Evolutionary conservation across 2,888 invertebrate genomes (phyloP).

Genomic region (Alloscopus bannaensis): DNA sequence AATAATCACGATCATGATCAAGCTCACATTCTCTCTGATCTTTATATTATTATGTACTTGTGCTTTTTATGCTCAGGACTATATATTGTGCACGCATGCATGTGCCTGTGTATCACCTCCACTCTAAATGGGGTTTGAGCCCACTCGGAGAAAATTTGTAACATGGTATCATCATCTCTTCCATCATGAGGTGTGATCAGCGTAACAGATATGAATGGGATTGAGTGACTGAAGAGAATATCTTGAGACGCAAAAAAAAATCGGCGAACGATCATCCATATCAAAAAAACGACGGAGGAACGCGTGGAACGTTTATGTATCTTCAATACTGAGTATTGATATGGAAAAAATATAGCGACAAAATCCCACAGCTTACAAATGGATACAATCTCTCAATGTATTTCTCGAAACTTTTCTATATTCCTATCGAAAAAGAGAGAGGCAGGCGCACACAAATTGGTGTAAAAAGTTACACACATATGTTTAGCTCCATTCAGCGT

Average conservation of each 20-base stretch:
- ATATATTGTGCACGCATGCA: no score
- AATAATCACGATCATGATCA: slow-evolving; percentile 44
- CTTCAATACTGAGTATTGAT: no score
- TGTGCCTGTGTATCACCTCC: no score
- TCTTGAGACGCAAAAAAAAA: slow-evolving; percentile 21
- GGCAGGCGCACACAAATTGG: slow-evolving; percentile 7
- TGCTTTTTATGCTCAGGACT: no score
- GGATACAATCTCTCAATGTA: no score
- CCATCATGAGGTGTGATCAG: slow-evolving; percentile 18
- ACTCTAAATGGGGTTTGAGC: no score
- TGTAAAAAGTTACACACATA: background rate
- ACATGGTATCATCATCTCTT: background rate
- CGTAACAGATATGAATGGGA: slow-evolving; percentile 43
- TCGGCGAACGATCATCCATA: slow-evolving; percentile 32
- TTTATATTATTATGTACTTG: no score
- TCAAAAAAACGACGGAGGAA: slow-evolving; percentile 19
- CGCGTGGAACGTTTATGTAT: no score
- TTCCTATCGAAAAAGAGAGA: background rate
- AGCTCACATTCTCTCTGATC: background rate
- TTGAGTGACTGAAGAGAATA: slow-evolving; percentile 36
- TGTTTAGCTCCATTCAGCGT: background rate
- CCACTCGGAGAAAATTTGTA: background rate
- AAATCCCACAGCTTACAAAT: no score
- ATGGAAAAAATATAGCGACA: no score
- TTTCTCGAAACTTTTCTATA: background rate